These are phyloP conservation scores for Ctenodactylus gundi DNA, from an alignment of 2,113 vertebrate genomes.

Conservation along the genomic window DNA sequence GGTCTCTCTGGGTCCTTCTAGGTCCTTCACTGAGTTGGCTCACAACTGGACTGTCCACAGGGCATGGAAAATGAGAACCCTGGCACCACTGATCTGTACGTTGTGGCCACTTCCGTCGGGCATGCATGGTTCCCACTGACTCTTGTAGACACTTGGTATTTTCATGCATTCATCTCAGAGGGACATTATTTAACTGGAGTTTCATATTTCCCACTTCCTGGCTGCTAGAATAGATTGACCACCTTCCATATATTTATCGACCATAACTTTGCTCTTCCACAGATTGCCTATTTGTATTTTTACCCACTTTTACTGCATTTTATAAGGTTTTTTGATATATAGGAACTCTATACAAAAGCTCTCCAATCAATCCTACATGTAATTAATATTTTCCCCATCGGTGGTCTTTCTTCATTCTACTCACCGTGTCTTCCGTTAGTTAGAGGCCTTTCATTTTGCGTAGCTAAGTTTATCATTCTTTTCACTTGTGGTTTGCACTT, in stretches of 20 bases:
- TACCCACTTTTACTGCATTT: neutral
- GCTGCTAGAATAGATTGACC: neutral
- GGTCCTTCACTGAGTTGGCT: neutral
- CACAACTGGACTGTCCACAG: no score
- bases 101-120: no score
- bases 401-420: neutral
- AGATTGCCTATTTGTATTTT: neutral
- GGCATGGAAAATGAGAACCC: no score
- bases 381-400: neutral
- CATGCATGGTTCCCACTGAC: rapidly evolving
- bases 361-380: no score
- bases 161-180: neutral
- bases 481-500: neutral
- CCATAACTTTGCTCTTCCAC: neutral
- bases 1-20: no score
- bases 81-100: neutral
- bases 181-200: neutral
- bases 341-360: neutral
- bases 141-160: neutral
- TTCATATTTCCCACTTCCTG: neutral
- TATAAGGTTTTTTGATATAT: neutral
- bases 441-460: neutral
- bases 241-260: neutral
- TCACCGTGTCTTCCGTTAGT: neutral
- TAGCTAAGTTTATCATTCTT: neutral